Conservation (phyloP, 1,140 invertebrate genomes). For the Heliconius melpomene region DNA sequence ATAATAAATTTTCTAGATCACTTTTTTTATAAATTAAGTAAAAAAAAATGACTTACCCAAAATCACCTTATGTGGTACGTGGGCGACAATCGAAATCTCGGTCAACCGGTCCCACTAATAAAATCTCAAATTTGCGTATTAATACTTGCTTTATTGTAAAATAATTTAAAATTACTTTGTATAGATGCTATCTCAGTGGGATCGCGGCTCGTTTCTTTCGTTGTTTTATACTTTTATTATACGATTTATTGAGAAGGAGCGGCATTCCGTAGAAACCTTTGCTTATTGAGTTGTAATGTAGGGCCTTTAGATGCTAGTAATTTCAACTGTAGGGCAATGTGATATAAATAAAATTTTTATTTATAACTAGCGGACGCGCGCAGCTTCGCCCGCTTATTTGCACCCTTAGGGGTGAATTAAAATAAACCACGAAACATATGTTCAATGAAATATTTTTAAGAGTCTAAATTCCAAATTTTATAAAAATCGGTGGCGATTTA, state of each 20-base stretch:
- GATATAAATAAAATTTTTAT: neutral
- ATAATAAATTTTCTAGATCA: no score
- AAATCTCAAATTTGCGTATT: slow-evolving; percentile 21
- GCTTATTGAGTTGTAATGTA: slow-evolving; percentile 28
- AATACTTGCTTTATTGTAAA: slow-evolving; percentile 21
- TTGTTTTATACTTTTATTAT: slow-evolving; percentile 14
- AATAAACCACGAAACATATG: no score
- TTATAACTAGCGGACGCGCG: no score
- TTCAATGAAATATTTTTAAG: no score
- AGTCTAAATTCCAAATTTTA: no score
- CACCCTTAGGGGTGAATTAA: no score
- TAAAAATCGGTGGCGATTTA: no score
- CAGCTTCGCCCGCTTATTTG: no score
- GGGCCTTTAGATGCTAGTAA: neutral
- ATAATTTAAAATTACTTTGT: slow-evolving; percentile 26
- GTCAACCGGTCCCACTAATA: slow-evolving; percentile 7
- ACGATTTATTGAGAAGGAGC: slow-evolving; percentile 27
- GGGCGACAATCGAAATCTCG: slow-evolving; percentile 12
- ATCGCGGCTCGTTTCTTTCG: slow-evolving; percentile 15
- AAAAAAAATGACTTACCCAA: no score
- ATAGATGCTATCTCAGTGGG: slow-evolving; percentile 22
- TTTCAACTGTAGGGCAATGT: neutral
- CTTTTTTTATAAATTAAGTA: no score
- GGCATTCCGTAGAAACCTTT: slow-evolving; percentile 22
- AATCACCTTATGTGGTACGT: neutral